phyloP scores from a whole-genome alignment of 2,113 vertebrate species.

The Propithecus coquereli region DNA sequence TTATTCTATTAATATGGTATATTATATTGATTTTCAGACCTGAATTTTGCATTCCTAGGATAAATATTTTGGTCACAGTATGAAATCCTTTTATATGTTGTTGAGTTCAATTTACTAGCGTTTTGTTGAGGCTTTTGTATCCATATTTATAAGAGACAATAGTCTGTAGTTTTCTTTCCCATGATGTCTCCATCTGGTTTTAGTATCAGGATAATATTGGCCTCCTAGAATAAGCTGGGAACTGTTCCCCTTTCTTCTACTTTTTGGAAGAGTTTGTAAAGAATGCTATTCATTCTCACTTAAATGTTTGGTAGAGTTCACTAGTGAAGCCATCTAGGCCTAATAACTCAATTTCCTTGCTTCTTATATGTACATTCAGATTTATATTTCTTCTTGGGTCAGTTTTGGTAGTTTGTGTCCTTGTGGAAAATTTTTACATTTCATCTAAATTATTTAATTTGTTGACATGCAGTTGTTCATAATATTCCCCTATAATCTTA shows the following conservation, averaged over 20 bases:
- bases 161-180: background rate
- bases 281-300: background rate
- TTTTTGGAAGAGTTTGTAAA: background rate
- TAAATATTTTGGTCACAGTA: background rate
- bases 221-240: background rate
- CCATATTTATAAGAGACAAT: background rate
- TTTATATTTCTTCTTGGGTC: background rate
- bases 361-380: background rate
- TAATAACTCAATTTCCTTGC: background rate
- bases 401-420: background rate
- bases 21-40: background rate
- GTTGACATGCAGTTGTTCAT: background rate
- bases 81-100: background rate
- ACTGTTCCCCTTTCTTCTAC: background rate
- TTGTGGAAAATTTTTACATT: background rate
- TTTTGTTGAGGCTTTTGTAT: background rate
- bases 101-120: background rate
- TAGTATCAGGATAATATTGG: background rate
- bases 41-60: background rate
- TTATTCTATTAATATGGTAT: background rate
- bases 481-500: background rate
- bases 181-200: background rate
- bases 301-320: background rate
- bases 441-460: background rate
- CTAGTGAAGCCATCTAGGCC: background rate